Base-by-base conservation (phyloP, 1,140 invertebrate species). In the Orchestia grillus region DNA sequence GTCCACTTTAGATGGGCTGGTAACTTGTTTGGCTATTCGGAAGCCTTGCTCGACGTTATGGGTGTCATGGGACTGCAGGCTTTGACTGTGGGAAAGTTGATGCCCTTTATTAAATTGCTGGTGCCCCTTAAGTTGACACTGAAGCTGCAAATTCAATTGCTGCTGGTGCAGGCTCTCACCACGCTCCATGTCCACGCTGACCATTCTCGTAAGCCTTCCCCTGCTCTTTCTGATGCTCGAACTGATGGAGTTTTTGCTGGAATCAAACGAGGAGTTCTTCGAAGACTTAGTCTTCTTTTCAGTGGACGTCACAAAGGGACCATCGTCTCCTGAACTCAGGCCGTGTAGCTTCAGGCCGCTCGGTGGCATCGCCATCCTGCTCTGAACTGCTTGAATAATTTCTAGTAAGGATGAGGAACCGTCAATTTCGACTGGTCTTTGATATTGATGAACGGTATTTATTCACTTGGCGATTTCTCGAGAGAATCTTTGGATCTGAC, bases 121-220 rank as follows among this genome's bases (percentile, higher is more conserved):
- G 40, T 94, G 92, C 4, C 92, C 44, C 40, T 94, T 94, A 6
- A 44, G 44, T 47, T 94, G 92, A 47, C 92, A 94, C 44, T 45
- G 92, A 44, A 94, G 92, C 41, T 94, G 92, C 40, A 94, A 45
- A n/a, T 94, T 94, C 44, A 94, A 47, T 40, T 94, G 92, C 47
- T 94, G 92, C 41, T 94, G 92, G 36, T 94, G 92, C 41, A 94
- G 43, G 36, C 92, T 94, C 36, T 94, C 92, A 40, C 92, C 92
- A 47, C 92, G 43, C 43, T 94, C 92, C 92, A 94, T 94, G 36
- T 94, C 92, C 16, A 94, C 92, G 44, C 92, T 94, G 6, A 94
- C 92, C 92, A 94, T 94, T 11, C 92, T 44, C 44, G 92, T 94
- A 8, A 94, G 36, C 44, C 92, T 94, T 42, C 92, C 92, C 23